A percentile compares a stretch with the other conserved stretches of the same genome.
Conservation (phyloP, 2,797 vertebrate genomes). For the Oreonectes daqikongensis region DNA sequence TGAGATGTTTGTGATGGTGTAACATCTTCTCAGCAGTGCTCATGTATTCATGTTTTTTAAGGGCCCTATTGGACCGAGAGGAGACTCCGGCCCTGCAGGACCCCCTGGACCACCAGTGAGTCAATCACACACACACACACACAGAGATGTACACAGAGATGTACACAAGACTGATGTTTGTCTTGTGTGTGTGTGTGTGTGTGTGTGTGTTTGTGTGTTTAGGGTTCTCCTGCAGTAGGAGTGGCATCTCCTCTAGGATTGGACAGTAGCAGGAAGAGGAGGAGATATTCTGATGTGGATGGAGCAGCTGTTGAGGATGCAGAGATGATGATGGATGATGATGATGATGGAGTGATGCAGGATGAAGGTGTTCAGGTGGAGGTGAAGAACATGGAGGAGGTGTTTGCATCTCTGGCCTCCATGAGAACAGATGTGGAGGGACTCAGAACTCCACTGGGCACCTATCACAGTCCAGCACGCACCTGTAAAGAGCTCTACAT, state of each 20-base stretch:
- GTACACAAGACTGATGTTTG: too few species aligned
- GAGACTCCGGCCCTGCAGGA: constrained; percentile 87
- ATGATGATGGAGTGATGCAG: constrained; percentile 59
- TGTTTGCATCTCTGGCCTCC: constrained; percentile 91
- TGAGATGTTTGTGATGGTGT: background rate
- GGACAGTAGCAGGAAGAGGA: constrained; percentile 76
- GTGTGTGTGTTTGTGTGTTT: background rate
- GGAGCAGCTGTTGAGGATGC: constrained; percentile 72
- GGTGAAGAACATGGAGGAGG: constrained; percentile 90
- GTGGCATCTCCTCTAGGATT: constrained; percentile 81
- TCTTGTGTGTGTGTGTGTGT: background rate
- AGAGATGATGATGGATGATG: constrained; percentile 7
- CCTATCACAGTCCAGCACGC: constrained; percentile 89
- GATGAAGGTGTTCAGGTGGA: constrained; percentile 74
- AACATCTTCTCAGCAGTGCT: background rate
- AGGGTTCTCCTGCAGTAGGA: constrained; percentile 87
- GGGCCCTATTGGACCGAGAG: constrained; percentile 92
- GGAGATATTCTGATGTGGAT: constrained; percentile 77
- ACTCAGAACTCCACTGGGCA: constrained; percentile 90
- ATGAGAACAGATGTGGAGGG: constrained; percentile 94
- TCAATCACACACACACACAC: constrained; percentile 44
- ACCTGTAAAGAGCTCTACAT: constrained; percentile 97
- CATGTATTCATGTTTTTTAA: constrained; percentile 54
- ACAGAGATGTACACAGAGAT: background rate
- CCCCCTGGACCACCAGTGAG: constrained; percentile 92